Conservation (phyloP, 2,113 vertebrate genomes). For the Donacobius atricapilla region DNA sequence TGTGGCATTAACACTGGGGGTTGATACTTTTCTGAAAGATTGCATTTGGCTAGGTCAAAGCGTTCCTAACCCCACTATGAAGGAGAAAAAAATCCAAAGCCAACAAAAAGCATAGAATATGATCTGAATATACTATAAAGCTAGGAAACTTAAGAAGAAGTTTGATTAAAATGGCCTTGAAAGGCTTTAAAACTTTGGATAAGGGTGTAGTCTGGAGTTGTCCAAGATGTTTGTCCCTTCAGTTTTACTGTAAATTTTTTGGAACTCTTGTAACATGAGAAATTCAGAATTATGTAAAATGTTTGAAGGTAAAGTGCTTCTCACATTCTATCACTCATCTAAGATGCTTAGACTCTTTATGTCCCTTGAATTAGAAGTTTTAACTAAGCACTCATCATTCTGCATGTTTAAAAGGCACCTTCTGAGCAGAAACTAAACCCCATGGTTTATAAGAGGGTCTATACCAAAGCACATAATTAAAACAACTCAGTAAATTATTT, state of each 20-base stretch:
- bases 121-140: background rate
- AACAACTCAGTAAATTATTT: background rate
- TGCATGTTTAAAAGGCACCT: background rate
- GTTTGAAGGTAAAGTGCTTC: background rate
- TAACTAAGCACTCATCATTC: background rate
- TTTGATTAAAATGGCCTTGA: background rate
- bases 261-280: background rate
- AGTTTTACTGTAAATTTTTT: background rate
- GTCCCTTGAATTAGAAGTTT: background rate
- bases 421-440: background rate
- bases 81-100: background rate
- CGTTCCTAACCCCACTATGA: background rate
- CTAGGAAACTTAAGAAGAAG: background rate
- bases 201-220: background rate
- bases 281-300: background rate
- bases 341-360: background rate
- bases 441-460: background rate
- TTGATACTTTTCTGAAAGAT: background rate
- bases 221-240: background rate
- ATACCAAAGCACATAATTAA: background rate
- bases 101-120: background rate
- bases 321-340: background rate
- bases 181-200: background rate
- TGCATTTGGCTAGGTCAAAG: background rate
- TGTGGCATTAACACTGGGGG: rapidly evolving